These are phyloP conservation scores for Mustelus asterias DNA, from an alignment of 2,113 vertebrate species.

Conservation along the genomic window DNA sequence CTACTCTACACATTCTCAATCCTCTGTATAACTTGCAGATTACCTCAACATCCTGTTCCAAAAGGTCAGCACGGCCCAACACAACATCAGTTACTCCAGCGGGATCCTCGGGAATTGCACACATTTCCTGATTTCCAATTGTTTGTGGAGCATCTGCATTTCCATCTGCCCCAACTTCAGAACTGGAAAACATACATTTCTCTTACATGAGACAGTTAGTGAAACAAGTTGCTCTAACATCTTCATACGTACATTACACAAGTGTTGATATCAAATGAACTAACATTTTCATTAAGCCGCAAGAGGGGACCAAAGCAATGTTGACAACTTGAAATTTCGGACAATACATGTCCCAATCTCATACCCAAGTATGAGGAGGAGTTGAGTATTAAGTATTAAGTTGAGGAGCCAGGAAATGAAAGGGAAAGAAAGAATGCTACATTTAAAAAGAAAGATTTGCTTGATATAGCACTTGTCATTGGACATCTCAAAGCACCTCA, in stretches of 20 bases:
- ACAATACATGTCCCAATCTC: background rate
- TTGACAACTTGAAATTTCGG: background rate
- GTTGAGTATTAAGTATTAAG: background rate
- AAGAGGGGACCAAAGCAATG: background rate
- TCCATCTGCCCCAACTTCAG: background rate
- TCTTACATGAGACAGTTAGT: background rate
- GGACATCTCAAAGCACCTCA: background rate
- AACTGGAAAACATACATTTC: slow-evolving; percentile 13
- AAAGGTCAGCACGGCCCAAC: background rate
- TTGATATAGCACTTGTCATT: background rate
- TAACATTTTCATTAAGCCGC: background rate
- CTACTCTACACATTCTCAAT: background rate
- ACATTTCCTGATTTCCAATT: slow-evolving; percentile 49
- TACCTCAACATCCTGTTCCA: slow-evolving; percentile 53
- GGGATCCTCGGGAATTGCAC: slow-evolving; percentile 37
- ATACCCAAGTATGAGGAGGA: too few relatives aligned
- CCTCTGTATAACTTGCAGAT: background rate
- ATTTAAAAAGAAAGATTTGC: background rate
- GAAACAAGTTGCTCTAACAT: background rate
- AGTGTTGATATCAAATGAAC: background rate
- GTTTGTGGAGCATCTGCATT: background rate
- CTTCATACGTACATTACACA: background rate
- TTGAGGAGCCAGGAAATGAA: background rate
- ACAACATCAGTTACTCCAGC: slow-evolving; percentile 43
- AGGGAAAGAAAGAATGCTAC: background rate